A percentile compares a stretch with the other conserved stretches of the same genome.
These are phyloP conservation scores for Rhagonycha lutea DNA, from an alignment of 2,888 invertebrate species.

Conservation along the genomic window DNA sequence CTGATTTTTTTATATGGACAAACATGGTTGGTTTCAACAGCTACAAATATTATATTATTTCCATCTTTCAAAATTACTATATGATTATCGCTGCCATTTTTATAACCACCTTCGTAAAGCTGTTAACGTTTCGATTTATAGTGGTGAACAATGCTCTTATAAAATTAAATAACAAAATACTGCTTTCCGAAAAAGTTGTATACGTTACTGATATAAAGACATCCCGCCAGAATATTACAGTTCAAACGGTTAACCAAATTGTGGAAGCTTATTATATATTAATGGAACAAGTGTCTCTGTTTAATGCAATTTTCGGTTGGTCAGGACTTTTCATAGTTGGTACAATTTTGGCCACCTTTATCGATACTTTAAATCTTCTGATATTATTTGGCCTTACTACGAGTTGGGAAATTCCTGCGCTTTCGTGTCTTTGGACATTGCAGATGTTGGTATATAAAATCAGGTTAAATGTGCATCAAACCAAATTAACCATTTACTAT, in stretches of 20 bases:
- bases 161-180: background rate
- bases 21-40: background rate
- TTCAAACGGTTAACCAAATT: background rate
- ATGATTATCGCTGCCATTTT: background rate
- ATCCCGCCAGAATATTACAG: background rate
- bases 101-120: background rate
- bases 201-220: background rate
- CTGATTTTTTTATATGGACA: background rate
- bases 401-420: background rate
- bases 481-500: background rate
- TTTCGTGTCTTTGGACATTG: background rate
- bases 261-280: background rate
- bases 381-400: background rate
- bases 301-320: background rate
- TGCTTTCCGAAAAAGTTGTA: background rate
- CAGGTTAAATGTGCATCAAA: background rate
- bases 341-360: background rate
- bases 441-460: background rate
- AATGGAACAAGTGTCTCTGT: background rate
- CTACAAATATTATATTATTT: background rate
- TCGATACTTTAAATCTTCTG: background rate
- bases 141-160: background rate
- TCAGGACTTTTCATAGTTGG: background rate
- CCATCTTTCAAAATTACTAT: background rate
- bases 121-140: background rate